These are phyloP conservation scores for Eristalis tenax DNA, from an alignment of 2,888 invertebrate species.

Conservation along the genomic window DNA sequence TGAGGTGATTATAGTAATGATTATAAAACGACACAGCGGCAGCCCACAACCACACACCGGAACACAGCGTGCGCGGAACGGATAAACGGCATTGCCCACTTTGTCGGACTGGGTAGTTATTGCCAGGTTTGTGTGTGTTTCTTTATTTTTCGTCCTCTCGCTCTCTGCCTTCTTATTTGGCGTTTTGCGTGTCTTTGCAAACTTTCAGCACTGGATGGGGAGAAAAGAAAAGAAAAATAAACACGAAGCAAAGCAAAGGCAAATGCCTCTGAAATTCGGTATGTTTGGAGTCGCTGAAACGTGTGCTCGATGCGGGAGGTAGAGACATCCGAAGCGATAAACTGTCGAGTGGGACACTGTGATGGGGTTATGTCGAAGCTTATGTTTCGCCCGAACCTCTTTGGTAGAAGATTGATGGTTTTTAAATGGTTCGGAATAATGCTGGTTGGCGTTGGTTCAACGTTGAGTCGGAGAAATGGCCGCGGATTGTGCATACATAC, in stretches of 20 bases:
- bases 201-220: slow-evolving; percentile 1
- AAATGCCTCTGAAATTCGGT: slow-evolving; percentile 37
- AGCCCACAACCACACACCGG: slow-evolving; percentile 62
- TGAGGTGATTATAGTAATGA: slow-evolving; percentile 65
- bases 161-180: slow-evolving; percentile 3
- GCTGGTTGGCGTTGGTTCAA: slow-evolving; percentile 46
- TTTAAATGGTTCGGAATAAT: slow-evolving; percentile 60
- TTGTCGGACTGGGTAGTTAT: slow-evolving; percentile 39
- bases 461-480: slow-evolving; percentile 49
- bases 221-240: slow-evolving; percentile 1
- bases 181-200: slow-evolving; percentile 9
- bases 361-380: slow-evolving; percentile 44
- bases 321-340: slow-evolving; percentile 49
- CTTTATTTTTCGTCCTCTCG: not conserved
- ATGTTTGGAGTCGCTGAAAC: not conserved
- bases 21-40: slow-evolving; percentile 65
- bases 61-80: slow-evolving; percentile 58
- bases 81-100: slow-evolving; percentile 55
- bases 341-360: slow-evolving; percentile 47
- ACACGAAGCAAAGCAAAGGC: slow-evolving; percentile 4
- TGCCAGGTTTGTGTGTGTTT: slow-evolving; percentile 45
- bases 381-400: slow-evolving; percentile 60
- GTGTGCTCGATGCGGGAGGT: slow-evolving; percentile 9
- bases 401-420: slow-evolving; percentile 63
- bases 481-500: slow-evolving; percentile 22